Conservation (phyloP, 2,888 invertebrate species). For the Dryadula phaetusa region DNA sequence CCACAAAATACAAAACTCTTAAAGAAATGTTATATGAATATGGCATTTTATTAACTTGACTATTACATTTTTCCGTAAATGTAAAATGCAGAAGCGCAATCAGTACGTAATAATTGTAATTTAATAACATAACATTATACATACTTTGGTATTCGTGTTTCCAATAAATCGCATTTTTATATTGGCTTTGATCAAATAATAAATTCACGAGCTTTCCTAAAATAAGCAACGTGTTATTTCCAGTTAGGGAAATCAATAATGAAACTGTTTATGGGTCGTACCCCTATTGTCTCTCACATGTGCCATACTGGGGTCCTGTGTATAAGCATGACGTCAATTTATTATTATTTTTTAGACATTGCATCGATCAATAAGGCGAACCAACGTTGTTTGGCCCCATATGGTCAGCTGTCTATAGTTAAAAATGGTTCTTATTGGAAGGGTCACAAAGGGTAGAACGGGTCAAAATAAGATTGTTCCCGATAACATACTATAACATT, state of each 20-base stretch:
- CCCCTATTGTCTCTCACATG: constrained; percentile 42
- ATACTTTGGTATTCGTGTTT: neutral
- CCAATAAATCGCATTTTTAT: constrained; percentile 3
- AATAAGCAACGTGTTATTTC: constrained; percentile 10
- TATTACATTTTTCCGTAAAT: neutral
- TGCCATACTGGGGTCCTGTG: constrained; percentile 40
- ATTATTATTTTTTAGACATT: constrained; percentile 47
- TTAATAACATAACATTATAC: neutral
- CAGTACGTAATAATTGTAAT: constrained; percentile 4
- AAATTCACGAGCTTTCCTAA: constrained; percentile 23
- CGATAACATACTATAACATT: constrained; percentile 46
- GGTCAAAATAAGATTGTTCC: constrained; percentile 57
- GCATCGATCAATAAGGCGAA: constrained; percentile 58
- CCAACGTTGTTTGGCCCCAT: constrained; percentile 59
- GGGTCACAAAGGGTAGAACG: constrained; percentile 54
- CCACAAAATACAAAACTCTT: neutral
- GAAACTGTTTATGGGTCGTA: constrained; percentile 36
- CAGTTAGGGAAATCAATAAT: constrained; percentile 38
- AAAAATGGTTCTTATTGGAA: constrained; percentile 43
- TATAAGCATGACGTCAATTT: constrained; percentile 47
- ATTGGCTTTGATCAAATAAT: constrained; percentile 15
- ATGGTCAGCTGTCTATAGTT: constrained; percentile 56
- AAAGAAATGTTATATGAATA: neutral
- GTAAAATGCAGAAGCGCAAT: neutral
- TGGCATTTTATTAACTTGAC: neutral